Evolutionary conservation across 1,140 invertebrate species (phyloP), one percentile per base, ranked within the genome.

Genomic region (Drosophila nigrodunni): DNA sequence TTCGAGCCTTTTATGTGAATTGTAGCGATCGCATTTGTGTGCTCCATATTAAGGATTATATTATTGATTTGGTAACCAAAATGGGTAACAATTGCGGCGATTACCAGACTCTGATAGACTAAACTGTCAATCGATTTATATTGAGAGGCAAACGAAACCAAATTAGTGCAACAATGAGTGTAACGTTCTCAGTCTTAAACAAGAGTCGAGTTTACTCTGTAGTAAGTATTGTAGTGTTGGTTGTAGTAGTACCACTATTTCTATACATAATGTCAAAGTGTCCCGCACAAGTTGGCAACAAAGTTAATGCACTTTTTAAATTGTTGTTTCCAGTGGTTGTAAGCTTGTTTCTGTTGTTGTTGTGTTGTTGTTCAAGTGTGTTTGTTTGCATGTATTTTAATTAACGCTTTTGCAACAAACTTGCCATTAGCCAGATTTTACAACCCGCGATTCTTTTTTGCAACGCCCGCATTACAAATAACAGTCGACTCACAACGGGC

Each of bases 351-450:
- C 50, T 72, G 37, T 50, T 41, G 43, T 35, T 78, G 59, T 55
- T 44, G 52, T 75, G 11, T 49, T 18, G 13, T 15, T 39, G 39
- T 71, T 5, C 41, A 13, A n/a, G 61, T 61, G 39, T 64, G 60
- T 49, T 44, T 47, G 66, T 15, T 65, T 37, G 78, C 35, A 65
- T 74, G 78, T 60, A 82, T 88, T 88, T 88, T 88, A 88, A 88
- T 88, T 88, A 88, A 81, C 77, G 85, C 70, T 85, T 78, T 87
- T 68, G 85, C 85, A 88, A 88, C 85, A 88, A 88, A 88, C 85
- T 88, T 88, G 85, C 80, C 78, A 89, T 88, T 88, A 88, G 85
- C 80, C 85, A 88, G 85, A 85, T 88, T 88, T 88, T 88, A 88
- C 85, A 88, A 58, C 85, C 82, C 64, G 80, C 50, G 83, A 88